These are phyloP conservation scores for Acronicta alni DNA, from an alignment of 2,888 invertebrate species.

Conservation along the genomic window DNA sequence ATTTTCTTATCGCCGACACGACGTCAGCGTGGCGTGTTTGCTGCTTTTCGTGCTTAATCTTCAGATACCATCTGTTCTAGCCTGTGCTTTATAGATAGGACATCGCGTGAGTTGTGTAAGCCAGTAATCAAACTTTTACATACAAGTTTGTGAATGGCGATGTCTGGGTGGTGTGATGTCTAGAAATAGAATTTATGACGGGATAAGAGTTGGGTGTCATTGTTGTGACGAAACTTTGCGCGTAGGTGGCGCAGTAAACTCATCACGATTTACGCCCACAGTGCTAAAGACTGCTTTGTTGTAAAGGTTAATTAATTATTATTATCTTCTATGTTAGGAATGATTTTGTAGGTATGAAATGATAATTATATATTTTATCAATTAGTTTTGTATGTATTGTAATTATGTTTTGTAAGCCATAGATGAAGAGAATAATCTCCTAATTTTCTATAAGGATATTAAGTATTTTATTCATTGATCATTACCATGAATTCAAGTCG, in stretches of 20 bases:
- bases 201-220: conserved; percentile 5
- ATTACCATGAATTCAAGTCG: too few species aligned
- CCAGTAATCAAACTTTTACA: conserved; percentile 22
- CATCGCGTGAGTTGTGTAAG: conserved; percentile 54
- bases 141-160: conserved; percentile 33
- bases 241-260: conserved; percentile 13
- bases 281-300: conserved; percentile 9
- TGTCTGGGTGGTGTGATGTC: conserved; percentile 10
- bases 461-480: too few species aligned
- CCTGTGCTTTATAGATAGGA: conserved; percentile 40
- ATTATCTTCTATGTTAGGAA: too few species aligned
- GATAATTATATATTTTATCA: too few species aligned
- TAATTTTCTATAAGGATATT: too few species aligned
- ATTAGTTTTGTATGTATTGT: too few species aligned
- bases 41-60: conserved; percentile 39
- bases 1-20: conserved; percentile 28
- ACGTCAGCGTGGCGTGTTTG: conserved; percentile 42
- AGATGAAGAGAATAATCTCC: too few species aligned
- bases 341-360: too few species aligned
- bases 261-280: neutral
- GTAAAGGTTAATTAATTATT: neutral
- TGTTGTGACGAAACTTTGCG: conserved; percentile 23
- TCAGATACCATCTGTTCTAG: conserved; percentile 25
- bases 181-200: conserved; percentile 30
- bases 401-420: too few species aligned